Percentiles rank a stretch among this genome's conserved stretches.
phyloP scores from a whole-genome alignment of 2,888 invertebrate genomes.

The Scaptomyza polygonia region DNA sequence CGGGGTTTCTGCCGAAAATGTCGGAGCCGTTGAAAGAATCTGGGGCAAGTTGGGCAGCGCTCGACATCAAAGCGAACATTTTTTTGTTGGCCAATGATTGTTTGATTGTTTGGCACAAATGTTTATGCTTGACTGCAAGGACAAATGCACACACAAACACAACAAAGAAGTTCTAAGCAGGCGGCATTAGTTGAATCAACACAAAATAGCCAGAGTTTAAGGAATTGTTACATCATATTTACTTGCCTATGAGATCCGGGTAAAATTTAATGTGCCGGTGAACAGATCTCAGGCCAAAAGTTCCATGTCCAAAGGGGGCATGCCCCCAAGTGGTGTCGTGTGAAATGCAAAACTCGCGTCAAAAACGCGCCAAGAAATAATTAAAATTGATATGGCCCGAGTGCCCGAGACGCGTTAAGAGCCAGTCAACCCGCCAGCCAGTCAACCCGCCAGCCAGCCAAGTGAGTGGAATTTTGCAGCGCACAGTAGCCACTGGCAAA shows the following conservation, averaged over 20 bases:
- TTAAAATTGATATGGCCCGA: constrained; percentile 70
- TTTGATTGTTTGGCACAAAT: constrained; percentile 79
- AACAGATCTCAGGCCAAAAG: constrained; percentile 17
- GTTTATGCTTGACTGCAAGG: constrained; percentile 77
- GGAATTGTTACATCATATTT: neutral
- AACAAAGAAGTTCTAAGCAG: constrained; percentile 14
- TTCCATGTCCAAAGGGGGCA: constrained; percentile 15
- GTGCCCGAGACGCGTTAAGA: constrained; percentile 17
- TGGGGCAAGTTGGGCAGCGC: constrained; percentile 38
- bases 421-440: neutral
- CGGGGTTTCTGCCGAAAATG: constrained; percentile 60
- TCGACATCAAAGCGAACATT: constrained; percentile 52
- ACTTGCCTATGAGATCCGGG: neutral
- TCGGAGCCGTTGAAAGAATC: constrained; percentile 10
- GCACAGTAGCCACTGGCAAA: constrained; percentile 45
- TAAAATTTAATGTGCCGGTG: constrained; percentile 8
- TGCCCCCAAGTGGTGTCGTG: constrained; percentile 43
- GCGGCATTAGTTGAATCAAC: constrained; percentile 52
- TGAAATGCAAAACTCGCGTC: constrained; percentile 68
- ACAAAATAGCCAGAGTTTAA: neutral
- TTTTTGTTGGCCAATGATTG: constrained; percentile 62
- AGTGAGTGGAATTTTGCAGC: neutral
- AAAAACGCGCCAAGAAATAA: constrained; percentile 68
- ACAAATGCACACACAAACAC: constrained; percentile 40
- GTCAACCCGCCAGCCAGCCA: neutral